Evolutionary conservation across 2,113 vertebrate genomes (phyloP), one percentile per base, ranked within the genome.

Genomic region (Abramis brama): DNA sequence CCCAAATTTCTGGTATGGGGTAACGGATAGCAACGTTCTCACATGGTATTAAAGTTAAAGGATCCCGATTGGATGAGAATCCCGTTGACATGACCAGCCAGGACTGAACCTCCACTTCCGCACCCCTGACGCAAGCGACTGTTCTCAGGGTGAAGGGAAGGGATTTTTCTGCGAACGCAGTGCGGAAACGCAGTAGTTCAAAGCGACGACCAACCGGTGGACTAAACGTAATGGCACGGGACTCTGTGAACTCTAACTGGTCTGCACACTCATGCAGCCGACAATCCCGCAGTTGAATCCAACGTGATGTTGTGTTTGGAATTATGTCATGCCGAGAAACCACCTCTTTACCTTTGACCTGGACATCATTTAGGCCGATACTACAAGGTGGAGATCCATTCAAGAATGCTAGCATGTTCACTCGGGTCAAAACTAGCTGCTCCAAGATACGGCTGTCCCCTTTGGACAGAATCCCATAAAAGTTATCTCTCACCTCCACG

Each of bases 21-120:
- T 96, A 97, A 19, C 96, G 94, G 17, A 97, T 91, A 93, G 95
- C 95, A 77, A 97, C 94, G 0, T 97, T 97, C 91, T 97, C 97
- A 90, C 97, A 97, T 19, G 97, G 97, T 5, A 97, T 95, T 91
- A 96, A 92, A 64, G 93, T 94, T 85, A 97, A 94, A 55, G 94
- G 92, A 85, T 97, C 96, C 2, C 95, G 90, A 89, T 97, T 97
- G 30, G 96, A 95, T 17, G 95, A 96, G 92, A 96, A 97, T 3
- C 96, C 96, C 0, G 95, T 78, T 2, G 97, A 96, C 97, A 97
- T 97, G 88, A 96, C 91, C 80, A 97, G 91, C 97, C 97, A 97
- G 86, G 96, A 97, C 93, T 97, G 97, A n/a, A 97, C 90, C 85
- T 97, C 95, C 89, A 97, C 96, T 89, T 97, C 96, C 0, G 97